Percentiles rank a stretch among this genome's conserved stretches.
These are phyloP conservation scores for Colostygia pectinataria DNA, from an alignment of 2,888 invertebrate genomes.

Conservation along the genomic window DNA sequence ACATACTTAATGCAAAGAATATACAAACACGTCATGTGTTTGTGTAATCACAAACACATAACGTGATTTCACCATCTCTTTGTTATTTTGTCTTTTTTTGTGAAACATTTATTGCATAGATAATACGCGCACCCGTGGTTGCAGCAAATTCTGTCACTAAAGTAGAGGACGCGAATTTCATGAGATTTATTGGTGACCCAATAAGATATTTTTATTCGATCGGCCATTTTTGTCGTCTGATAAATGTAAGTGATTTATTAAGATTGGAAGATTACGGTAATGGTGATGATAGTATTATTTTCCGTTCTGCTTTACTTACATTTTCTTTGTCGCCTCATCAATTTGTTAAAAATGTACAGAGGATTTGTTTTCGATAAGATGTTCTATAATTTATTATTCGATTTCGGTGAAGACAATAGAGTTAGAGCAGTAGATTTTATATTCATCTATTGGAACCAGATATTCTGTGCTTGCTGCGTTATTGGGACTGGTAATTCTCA, in stretches of 20 bases:
- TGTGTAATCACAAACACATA: too few species aligned
- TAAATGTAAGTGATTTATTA: slow-evolving; percentile 26
- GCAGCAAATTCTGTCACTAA: slow-evolving; percentile 18
- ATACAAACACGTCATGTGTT: too few species aligned
- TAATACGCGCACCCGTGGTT: too few species aligned
- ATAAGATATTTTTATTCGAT: slow-evolving; percentile 20
- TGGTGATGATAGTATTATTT: slow-evolving; percentile 18
- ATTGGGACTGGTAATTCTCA: too few species aligned
- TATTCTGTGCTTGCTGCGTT: too few species aligned
- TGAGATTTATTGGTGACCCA: slow-evolving; percentile 14
- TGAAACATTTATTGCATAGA: too few species aligned
- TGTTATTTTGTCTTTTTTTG: too few species aligned
- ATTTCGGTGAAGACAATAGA: too few species aligned
- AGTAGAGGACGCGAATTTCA: slow-evolving; percentile 31
- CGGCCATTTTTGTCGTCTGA: slow-evolving; percentile 17
- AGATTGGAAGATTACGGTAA: slow-evolving; percentile 21
- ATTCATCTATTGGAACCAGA: too few species aligned
- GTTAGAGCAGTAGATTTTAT: too few species aligned
- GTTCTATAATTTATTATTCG: background rate
- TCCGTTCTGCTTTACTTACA: slow-evolving; percentile 13
- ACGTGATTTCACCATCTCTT: too few species aligned
- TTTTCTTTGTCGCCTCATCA: slow-evolving; percentile 6
- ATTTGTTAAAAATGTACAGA: slow-evolving; percentile 1
- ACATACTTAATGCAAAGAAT: too few species aligned
- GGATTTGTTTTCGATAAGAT: background rate